Conservation (phyloP, 2,888 invertebrate genomes). For the Dioctria linearis region DNA sequence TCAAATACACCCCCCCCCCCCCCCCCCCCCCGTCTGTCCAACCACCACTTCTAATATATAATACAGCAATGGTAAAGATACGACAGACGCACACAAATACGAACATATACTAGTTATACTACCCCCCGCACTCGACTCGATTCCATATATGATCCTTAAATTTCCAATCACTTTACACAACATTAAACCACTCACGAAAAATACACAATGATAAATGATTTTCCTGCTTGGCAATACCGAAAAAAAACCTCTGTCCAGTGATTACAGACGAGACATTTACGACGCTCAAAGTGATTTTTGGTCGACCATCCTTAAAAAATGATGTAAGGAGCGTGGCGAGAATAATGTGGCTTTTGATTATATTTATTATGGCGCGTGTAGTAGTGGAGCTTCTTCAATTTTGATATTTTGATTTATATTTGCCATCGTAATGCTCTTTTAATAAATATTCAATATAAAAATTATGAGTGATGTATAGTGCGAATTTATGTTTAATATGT, state of each 20-base stretch:
- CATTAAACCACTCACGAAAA: conserved; percentile 58
- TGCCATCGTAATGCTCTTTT: too few relatives aligned
- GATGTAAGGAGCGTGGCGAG: conserved; percentile 40
- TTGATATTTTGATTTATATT: too few relatives aligned
- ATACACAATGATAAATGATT: conserved; percentile 55
- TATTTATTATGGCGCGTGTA: conserved; percentile 2
- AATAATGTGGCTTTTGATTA: conserved; percentile 36
- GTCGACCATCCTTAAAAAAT: conserved; percentile 49
- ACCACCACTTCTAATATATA: too few relatives aligned
- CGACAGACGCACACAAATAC: not conserved
- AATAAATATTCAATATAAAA: too few relatives aligned
- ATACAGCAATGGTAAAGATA: too few relatives aligned
- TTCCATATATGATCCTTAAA: conserved; percentile 51
- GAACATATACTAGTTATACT: not conserved
- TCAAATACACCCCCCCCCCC: conserved; percentile 7
- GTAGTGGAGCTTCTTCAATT: too few relatives aligned
- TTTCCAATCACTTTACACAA: conserved; percentile 57
- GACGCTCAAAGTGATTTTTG: conserved; percentile 47
- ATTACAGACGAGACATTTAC: conserved; percentile 51
- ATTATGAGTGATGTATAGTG: too few relatives aligned
- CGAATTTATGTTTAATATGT: too few relatives aligned
- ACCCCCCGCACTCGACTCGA: too few relatives aligned
- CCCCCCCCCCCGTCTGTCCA: not conserved
- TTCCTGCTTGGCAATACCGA: not conserved
- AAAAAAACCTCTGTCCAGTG: conserved; percentile 48